Base-by-base conservation (phyloP, 2,113 vertebrate genomes). In the Orientallactaga bullata region DNA sequence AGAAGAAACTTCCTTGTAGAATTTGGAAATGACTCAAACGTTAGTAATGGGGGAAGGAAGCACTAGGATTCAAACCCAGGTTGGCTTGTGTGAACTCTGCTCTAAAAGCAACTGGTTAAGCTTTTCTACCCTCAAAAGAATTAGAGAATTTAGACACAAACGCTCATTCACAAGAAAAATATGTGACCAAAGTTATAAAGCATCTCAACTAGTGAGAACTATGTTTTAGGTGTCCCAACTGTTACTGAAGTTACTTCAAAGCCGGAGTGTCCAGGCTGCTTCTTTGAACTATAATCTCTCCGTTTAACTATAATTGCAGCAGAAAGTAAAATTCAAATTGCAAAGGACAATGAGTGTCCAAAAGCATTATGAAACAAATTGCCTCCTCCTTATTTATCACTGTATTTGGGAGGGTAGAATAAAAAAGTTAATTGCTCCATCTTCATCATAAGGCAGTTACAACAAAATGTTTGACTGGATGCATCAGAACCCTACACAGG, bases 1-100 rank as follows among this genome's bases (percentile, higher is more conserved):
- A 85, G 17, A 84, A 86, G 28, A 89, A 88, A 73, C 18, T 65
- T 71, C 91, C 68, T 88, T 77, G 42, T 26, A 77, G 32, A 71
- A 85, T 78, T 78, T 79, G 35, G 20, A 88, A 95, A 87, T 61
- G 71, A 84, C 82, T 60, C 55, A 83, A 93, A 95, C 91, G 20
- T n/a, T 81, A 89, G 39, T 61, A 32, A 5, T 35, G 4, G 51
- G 47, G 17, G 37, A 47, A 55, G 28, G 47, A 35, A 13, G 30
- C 37, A 78, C 61, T 85, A 84, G 72, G 63, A 86, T 85, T 94
- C 39, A 95, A 92, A 94, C 47, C 37, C 65, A 71, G 68, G 28
- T 72, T 39, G 85, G 71, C 76, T 73, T 93, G 61, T 76, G 39
- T 89, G 76, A 91, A 93, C 30, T n/a, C 35, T 21, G 37, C 24